Conservation (phyloP, 2,113 vertebrate species). For the Caretta caretta region DNA sequence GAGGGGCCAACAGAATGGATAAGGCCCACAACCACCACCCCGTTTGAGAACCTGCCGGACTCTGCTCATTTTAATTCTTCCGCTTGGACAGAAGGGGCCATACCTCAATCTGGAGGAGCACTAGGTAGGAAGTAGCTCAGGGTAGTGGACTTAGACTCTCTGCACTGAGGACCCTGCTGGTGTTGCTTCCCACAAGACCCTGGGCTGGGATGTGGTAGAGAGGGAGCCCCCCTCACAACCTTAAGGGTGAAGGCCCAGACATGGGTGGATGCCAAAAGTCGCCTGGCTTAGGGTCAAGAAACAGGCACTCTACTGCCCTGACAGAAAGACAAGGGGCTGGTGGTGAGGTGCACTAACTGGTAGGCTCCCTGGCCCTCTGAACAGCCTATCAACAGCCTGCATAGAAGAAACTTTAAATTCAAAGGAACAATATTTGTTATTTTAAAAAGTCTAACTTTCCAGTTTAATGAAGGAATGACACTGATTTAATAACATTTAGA, state of each 20-base stretch:
- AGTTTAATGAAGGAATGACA: conserved; percentile 38
- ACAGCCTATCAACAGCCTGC: conserved; percentile 8
- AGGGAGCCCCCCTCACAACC: background rate
- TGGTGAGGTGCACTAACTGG: background rate
- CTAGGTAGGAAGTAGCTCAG: background rate
- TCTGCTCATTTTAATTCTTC: background rate
- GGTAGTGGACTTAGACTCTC: background rate
- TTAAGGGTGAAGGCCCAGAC: background rate
- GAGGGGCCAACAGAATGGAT: background rate
- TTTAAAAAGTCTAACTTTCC: conserved; percentile 37
- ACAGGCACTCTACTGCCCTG: background rate
- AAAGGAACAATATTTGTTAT: conserved; percentile 7
- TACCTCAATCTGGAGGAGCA: background rate
- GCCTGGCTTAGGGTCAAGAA: background rate
- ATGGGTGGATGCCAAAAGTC: background rate
- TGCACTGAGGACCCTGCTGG: background rate
- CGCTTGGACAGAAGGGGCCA: background rate
- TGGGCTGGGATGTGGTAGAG: background rate
- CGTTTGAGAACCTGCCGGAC: background rate
- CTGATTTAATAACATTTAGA: background rate
- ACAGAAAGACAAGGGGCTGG: background rate
- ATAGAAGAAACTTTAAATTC: conserved; percentile 32
- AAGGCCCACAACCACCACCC: background rate
- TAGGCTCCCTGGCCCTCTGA: background rate
- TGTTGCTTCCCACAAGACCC: background rate